These are phyloP conservation scores for Diabrotica undecimpunctata DNA, from an alignment of 1,140 invertebrate genomes.

Conservation along the genomic window DNA sequence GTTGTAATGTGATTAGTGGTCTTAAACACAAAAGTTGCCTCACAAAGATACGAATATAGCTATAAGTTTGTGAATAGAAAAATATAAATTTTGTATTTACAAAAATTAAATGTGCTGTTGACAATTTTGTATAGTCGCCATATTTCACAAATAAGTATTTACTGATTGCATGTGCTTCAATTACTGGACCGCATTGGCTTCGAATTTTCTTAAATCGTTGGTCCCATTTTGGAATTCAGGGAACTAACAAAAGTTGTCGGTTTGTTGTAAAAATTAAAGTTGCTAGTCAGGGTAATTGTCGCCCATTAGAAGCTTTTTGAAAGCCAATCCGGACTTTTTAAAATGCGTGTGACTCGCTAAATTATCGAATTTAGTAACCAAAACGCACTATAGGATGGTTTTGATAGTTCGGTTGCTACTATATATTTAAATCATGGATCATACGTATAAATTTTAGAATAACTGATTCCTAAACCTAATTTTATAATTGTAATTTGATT, in stretches of 20 bases:
- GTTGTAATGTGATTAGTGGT: conserved; percentile 19
- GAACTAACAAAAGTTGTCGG: too few species aligned
- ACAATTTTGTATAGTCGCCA: conserved; percentile 20
- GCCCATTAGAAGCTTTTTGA: background rate
- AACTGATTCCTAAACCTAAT: too few species aligned
- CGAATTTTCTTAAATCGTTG: background rate
- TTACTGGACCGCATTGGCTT: background rate
- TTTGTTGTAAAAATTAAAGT: too few species aligned
- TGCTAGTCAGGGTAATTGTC: background rate
- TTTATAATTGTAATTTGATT: too few species aligned
- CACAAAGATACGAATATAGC: conserved; percentile 16
- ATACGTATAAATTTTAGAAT: background rate
- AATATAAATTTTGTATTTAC: conserved; percentile 31
- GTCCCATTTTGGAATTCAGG: background rate
- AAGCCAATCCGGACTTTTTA: background rate
- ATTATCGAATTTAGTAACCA: background rate
- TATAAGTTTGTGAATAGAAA: conserved; percentile 17
- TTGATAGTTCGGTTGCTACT: background rate
- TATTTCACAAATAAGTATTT: conserved; percentile 23
- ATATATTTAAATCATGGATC: conserved; percentile 10
- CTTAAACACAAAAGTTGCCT: conserved; percentile 25
- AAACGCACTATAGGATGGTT: conserved; percentile 5
- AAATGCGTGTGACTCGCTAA: conserved; percentile 20
- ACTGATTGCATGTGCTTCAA: conserved; percentile 28
- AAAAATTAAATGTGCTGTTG: conserved; percentile 25